phyloP scores from a whole-genome alignment of 1,140 invertebrate genomes.

The Elymnias hypermnestra region DNA sequence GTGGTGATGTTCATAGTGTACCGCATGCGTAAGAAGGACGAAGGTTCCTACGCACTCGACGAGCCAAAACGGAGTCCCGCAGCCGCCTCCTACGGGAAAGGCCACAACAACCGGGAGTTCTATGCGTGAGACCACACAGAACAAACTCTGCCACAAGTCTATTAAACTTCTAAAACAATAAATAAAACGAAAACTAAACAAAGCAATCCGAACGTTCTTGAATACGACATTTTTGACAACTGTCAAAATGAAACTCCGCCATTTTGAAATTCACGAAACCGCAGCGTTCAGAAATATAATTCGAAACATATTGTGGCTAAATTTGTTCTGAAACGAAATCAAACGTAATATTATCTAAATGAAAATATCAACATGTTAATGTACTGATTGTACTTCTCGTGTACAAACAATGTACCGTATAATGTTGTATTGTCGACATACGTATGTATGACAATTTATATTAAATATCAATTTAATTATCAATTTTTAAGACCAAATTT shows the following conservation, averaged over 20 bases:
- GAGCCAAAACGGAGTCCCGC: slow-evolving; percentile 96
- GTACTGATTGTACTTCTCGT: slow-evolving; percentile 58
- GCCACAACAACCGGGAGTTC: slow-evolving; percentile 93
- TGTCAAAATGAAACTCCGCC: too few species aligned
- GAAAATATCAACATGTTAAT: slow-evolving; percentile 34
- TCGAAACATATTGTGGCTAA: slow-evolving; percentile 42
- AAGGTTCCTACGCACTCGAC: slow-evolving; percentile 98
- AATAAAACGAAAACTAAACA: too few species aligned
- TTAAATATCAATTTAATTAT: slow-evolving; percentile 30
- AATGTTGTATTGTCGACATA: slow-evolving; percentile 35
- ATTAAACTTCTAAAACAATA: too few species aligned
- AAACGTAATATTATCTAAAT: slow-evolving; percentile 23
- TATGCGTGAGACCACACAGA: slow-evolving; percentile 89
- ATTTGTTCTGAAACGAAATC: slow-evolving; percentile 56
- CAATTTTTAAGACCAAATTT: slow-evolving; percentile 58
- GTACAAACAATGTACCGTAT: slow-evolving; percentile 50
- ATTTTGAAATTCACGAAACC: slow-evolving; percentile 2
- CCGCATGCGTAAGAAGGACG: slow-evolving; percentile 99
- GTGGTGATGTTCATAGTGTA: slow-evolving; percentile 99
- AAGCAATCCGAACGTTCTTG: too few species aligned
- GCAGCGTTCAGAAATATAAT: neutral
- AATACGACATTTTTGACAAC: too few species aligned
- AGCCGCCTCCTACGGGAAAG: slow-evolving; percentile 92
- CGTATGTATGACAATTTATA: slow-evolving; percentile 27
- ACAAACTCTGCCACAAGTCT: slow-evolving; percentile 65